These are phyloP conservation scores for Ips typographus DNA, from an alignment of 1,140 invertebrate species.

Conservation along the genomic window DNA sequence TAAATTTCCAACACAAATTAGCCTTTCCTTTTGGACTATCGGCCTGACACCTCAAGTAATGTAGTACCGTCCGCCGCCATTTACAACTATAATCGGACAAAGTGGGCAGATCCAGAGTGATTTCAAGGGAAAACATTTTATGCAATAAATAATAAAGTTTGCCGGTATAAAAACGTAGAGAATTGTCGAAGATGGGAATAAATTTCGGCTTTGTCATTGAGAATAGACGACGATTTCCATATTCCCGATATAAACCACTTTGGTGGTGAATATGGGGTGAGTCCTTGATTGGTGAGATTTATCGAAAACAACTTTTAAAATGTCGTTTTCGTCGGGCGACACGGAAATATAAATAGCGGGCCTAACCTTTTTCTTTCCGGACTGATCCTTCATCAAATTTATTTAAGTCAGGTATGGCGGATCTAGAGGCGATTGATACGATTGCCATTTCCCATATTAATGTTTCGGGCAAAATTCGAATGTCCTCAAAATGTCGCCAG, in stretches of 20 bases:
- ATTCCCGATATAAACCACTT: background rate
- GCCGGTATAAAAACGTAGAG: background rate
- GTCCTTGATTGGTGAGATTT: background rate
- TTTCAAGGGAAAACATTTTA: constrained; percentile 2
- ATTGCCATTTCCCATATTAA: constrained; percentile 22
- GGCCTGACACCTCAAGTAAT: constrained; percentile 22
- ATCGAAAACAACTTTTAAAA: background rate
- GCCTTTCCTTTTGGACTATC: constrained; percentile 8
- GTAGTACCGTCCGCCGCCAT: constrained; percentile 14
- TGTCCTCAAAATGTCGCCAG: constrained; percentile 17
- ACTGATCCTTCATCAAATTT: background rate
- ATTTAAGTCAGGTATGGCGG: constrained; percentile 2
- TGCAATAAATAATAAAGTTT: constrained; percentile 8
- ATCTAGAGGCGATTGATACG: constrained; percentile 6
- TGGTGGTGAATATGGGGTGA: background rate
- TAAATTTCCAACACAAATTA: constrained; percentile 26
- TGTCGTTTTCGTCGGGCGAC: background rate
- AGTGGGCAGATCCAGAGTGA: constrained; percentile 14
- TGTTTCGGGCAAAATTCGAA: constrained; percentile 13
- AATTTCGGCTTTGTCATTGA: constrained; percentile 3
- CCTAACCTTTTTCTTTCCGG: too few relatives aligned
- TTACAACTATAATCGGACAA: constrained; percentile 22
- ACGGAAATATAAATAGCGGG: too few relatives aligned
- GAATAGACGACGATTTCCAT: background rate
- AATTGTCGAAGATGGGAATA: background rate